phyloP scores from a whole-genome alignment of 2,797 vertebrate genomes.

The Sebastes taczanowskii region DNA sequence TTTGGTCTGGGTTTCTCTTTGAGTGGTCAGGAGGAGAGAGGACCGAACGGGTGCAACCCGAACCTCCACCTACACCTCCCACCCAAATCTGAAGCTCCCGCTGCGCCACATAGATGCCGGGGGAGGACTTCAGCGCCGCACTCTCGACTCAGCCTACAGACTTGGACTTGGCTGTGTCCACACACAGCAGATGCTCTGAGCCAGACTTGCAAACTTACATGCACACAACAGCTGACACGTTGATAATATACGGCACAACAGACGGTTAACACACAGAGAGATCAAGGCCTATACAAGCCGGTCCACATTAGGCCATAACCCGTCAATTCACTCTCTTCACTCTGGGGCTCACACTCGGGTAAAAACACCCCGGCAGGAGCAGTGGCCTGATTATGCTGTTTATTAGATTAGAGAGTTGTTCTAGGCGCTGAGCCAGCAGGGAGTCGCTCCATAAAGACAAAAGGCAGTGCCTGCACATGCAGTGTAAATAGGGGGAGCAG shows the following conservation, averaged over 20 bases:
- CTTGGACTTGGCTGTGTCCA: constrained; percentile 27
- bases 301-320: constrained; percentile 33
- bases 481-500: constrained; percentile 28
- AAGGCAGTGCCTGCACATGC: constrained; percentile 28
- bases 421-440: constrained; percentile 42
- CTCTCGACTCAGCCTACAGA: constrained; percentile 39
- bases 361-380: constrained; percentile 26
- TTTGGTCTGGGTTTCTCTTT: constrained; percentile 41
- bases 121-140: constrained; percentile 29
- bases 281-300: constrained; percentile 7
- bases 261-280: constrained; percentile 15
- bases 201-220: constrained; percentile 34
- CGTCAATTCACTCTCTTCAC: constrained; percentile 13
- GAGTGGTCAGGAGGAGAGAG: constrained; percentile 36
- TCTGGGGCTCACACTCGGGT: constrained; percentile 36
- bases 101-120: constrained; percentile 46
- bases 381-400: constrained; percentile 48
- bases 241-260: constrained; percentile 22
- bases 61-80: constrained; percentile 19
- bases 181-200: constrained; percentile 47
- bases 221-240: constrained; percentile 26
- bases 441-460: constrained; percentile 45
- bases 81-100: constrained; percentile 46
- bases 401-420: constrained; percentile 65
- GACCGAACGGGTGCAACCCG: neutral